These are phyloP conservation scores for Acanthosepion pharaonis DNA, from an alignment of 2,888 invertebrate genomes.

Conservation along the genomic window DNA sequence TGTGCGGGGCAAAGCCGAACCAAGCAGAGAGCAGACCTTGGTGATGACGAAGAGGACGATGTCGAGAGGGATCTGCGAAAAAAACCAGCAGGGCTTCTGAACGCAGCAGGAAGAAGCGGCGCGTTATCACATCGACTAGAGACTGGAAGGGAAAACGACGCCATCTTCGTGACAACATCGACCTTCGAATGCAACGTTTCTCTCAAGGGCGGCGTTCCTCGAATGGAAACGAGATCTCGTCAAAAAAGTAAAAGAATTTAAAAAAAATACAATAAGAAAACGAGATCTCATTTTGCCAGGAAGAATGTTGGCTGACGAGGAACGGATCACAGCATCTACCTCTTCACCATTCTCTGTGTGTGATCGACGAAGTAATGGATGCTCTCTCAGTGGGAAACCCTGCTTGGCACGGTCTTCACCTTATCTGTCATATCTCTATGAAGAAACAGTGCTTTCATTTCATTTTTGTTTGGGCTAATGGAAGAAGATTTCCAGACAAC, in stretches of 20 bases:
- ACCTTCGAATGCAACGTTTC: constrained; percentile 9
- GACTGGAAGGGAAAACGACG: constrained; percentile 23
- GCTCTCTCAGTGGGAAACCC: constrained; percentile 6
- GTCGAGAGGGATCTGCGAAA: constrained; percentile 18
- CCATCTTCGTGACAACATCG: constrained; percentile 33
- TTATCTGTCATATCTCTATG: background rate
- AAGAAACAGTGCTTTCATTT: background rate
- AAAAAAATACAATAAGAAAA: background rate
- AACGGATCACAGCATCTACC: constrained; percentile 6
- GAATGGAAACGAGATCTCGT: constrained; percentile 23
- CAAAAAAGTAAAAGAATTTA: background rate
- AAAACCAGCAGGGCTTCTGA: constrained; percentile 8
- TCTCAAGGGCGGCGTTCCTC: constrained; percentile 33
- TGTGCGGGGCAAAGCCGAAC: background rate
- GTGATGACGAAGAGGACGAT: background rate
- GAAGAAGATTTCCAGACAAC: constrained; percentile 13
- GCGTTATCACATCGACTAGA: constrained; percentile 33
- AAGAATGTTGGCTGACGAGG: constrained; percentile 22
- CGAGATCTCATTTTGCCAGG: constrained; percentile 23
- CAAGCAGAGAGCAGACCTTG: background rate
- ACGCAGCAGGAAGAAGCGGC: background rate
- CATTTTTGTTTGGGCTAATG: background rate
- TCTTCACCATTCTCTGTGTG: background rate
- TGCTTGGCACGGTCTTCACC: constrained; percentile 10
- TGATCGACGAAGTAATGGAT: constrained; percentile 33